Evolutionary conservation across 2,797 vertebrate genomes (phyloP).

Genomic region (Xiphophorus birchmanni): DNA sequence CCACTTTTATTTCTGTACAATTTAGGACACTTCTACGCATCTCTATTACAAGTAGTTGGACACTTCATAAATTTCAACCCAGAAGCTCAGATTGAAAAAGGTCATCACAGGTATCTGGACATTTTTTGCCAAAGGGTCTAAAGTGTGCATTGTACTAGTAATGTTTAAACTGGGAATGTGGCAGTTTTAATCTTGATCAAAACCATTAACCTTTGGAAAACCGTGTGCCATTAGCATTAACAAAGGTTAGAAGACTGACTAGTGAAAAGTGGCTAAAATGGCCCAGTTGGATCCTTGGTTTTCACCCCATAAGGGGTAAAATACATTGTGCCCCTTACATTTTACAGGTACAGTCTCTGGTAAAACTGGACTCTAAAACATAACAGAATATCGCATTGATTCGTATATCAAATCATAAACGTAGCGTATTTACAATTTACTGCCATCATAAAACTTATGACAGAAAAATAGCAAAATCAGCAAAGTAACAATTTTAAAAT

Average conservation of each 20-base stretch:
- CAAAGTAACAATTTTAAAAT: background rate
- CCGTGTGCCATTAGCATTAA: background rate
- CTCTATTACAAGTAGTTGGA: no score
- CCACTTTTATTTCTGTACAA: no score
- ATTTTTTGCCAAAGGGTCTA: no score
- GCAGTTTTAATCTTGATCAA: background rate
- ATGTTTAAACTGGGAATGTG: background rate
- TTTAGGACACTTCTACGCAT: no score
- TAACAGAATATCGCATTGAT: background rate
- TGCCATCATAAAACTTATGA: background rate
- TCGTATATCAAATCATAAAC: background rate
- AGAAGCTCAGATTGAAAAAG: no score
- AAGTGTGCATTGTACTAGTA: background rate
- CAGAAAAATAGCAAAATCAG: background rate
- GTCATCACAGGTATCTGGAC: no score
- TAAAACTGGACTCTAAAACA: background rate
- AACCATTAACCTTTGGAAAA: background rate
- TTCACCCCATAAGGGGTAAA: background rate
- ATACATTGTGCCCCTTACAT: background rate
- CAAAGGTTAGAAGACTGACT: background rate
- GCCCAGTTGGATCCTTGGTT: background rate
- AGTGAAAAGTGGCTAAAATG: background rate
- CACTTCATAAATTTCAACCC: no score
- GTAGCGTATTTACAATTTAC: background rate
- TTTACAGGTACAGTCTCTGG: background rate